Conservation (phyloP, 2,113 vertebrate species). For the Astur gentilis region DNA sequence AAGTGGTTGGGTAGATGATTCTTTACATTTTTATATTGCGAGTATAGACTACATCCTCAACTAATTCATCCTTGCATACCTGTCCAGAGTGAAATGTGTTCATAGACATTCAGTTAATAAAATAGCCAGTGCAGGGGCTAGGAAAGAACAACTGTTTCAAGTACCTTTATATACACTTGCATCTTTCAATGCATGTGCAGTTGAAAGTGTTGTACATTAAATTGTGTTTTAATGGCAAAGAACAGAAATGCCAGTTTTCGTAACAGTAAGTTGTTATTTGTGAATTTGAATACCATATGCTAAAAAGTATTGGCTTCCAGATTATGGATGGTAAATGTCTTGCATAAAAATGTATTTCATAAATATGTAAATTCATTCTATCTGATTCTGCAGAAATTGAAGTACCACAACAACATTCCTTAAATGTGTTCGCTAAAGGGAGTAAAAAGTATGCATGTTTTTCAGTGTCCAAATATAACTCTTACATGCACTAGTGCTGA, state of each 20-base stretch:
- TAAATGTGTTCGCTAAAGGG: background rate
- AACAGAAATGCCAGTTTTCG: background rate
- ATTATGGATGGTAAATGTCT: background rate
- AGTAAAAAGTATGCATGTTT: background rate
- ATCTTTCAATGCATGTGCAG: background rate
- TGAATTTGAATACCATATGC: background rate
- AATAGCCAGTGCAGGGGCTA: background rate
- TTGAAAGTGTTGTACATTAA: background rate
- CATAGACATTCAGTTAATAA: background rate
- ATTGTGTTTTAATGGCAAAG: background rate
- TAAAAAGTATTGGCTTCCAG: background rate
- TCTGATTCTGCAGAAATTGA: background rate
- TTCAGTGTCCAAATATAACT: background rate
- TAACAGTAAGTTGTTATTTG: conserved; percentile 18
- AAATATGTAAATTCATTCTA: background rate
- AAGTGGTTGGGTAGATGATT: background rate
- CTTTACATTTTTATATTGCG: background rate
- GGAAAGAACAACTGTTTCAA: background rate
- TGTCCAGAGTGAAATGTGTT: background rate
- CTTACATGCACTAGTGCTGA: background rate
- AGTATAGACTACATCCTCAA: background rate
- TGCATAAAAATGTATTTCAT: background rate
- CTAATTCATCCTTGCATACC: background rate
- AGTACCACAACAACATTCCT: background rate
- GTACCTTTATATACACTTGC: background rate